Percentiles rank a stretch among this genome's conserved stretches.
phyloP scores from a whole-genome alignment of 1,140 invertebrate species.

The Pseudomyrmex dendroicus region DNA sequence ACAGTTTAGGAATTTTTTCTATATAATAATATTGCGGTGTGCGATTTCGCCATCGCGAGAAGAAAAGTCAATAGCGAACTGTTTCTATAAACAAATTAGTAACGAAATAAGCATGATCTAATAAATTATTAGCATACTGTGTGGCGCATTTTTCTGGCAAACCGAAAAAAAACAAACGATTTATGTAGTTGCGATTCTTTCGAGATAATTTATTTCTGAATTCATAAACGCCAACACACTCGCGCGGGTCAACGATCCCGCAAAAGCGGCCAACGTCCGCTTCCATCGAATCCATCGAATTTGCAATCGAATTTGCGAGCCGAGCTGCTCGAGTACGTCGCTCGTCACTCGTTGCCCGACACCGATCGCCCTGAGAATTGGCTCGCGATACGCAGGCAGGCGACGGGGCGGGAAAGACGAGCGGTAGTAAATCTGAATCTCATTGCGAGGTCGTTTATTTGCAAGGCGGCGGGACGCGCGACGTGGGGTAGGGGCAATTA shows the following conservation, averaged over 20 bases:
- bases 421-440: slow-evolving; percentile 70
- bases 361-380: slow-evolving; percentile 34
- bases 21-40: background rate
- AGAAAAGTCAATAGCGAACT: no score
- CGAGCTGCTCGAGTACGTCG: background rate
- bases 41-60: no score
- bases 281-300: slow-evolving; percentile 43
- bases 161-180: background rate
- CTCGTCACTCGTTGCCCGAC: slow-evolving; percentile 11
- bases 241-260: slow-evolving; percentile 21
- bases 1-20: background rate
- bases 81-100: no score
- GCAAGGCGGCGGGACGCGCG: slow-evolving; percentile 25
- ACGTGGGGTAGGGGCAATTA: slow-evolving; percentile 62
- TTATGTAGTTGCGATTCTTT: background rate
- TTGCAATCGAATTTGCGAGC: slow-evolving; percentile 51
- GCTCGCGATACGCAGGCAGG: slow-evolving; percentile 9
- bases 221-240: slow-evolving; percentile 9
- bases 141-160: background rate
- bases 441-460: slow-evolving; percentile 65
- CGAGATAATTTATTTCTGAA: slow-evolving; percentile 18
- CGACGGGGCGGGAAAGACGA: background rate
- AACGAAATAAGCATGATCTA: no score
- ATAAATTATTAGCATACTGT: no score
- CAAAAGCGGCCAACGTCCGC: slow-evolving; percentile 47